phyloP scores from a whole-genome alignment of 2,113 vertebrate genomes.

The Pachypanchax playfairii region DNA sequence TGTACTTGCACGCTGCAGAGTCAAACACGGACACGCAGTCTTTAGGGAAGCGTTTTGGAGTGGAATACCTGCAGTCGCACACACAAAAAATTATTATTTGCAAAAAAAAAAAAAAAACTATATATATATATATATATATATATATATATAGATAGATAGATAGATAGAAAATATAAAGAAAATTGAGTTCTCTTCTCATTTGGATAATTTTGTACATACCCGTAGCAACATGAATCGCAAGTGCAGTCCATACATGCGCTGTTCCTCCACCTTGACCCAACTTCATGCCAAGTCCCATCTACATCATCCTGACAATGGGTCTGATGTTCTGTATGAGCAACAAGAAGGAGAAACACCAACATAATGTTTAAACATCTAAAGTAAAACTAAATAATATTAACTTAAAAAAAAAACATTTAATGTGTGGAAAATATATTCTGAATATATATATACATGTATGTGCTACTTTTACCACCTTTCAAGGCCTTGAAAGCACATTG shows the following conservation, averaged over 20 bases:
- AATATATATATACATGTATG: no score
- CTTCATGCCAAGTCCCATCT: conserved; percentile 45
- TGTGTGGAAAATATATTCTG: no score
- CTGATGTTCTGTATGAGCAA: neutral
- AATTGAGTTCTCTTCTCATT: neutral
- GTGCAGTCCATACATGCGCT: conserved; percentile 34
- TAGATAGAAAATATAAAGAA: neutral
- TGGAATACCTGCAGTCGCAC: conserved; percentile 49
- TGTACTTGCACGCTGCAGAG: conserved; percentile 36
- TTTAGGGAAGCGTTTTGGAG: accelerated
- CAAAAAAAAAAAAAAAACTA: neutral
- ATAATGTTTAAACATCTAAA: neutral
- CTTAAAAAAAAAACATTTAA: neutral
- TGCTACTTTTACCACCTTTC: conserved; percentile 4
- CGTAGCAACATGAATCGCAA: conserved; percentile 29
- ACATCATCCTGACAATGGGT: conserved; percentile 49
- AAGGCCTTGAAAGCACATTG: neutral
- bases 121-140: no score
- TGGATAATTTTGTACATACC: conserved; percentile 31
- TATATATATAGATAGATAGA: no score
- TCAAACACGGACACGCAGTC: conserved; percentile 64
- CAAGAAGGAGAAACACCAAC: neutral
- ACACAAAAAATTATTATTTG: conserved; percentile 13
- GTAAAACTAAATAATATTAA: neutral
- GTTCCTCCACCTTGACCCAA: conserved; percentile 65